Conservation (phyloP, 2,888 invertebrate genomes). For the Herminia tarsipennalis region DNA sequence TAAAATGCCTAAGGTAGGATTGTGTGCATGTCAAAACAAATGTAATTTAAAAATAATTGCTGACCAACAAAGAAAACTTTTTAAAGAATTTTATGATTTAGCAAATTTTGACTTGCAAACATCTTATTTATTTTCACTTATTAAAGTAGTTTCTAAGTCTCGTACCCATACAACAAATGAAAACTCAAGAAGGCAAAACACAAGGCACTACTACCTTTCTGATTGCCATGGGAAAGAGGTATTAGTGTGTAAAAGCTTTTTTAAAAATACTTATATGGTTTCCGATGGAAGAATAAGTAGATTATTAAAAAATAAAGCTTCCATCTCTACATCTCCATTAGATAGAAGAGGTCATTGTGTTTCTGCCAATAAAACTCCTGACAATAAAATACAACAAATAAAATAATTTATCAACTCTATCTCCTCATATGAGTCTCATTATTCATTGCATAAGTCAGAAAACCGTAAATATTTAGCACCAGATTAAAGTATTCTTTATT, state of each 20-base stretch:
- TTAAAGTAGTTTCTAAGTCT: slow-evolving; percentile 17
- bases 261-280: slow-evolving; percentile 22
- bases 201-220: slow-evolving; percentile 6
- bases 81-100: slow-evolving; percentile 15
- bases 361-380: slow-evolving; percentile 28
- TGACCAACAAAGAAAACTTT: slow-evolving; percentile 17
- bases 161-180: slow-evolving; percentile 13
- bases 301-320: not conserved
- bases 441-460: slow-evolving; percentile 21
- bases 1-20: slow-evolving; percentile 14
- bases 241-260: slow-evolving; percentile 3
- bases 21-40: slow-evolving; percentile 15
- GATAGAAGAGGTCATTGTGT: slow-evolving; percentile 29
- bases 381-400: slow-evolving; percentile 19
- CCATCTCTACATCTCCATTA: slow-evolving; percentile 8
- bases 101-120: slow-evolving; percentile 17
- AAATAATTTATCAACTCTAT: slow-evolving; percentile 29
- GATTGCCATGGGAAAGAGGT: not conserved
- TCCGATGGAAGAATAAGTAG: slow-evolving; percentile 20
- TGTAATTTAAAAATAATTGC: slow-evolving; percentile 14
- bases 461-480: slow-evolving; percentile 11
- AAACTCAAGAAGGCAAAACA: slow-evolving; percentile 16
- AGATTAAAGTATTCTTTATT: slow-evolving; percentile 14
- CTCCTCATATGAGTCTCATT: slow-evolving; percentile 28
- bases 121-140: slow-evolving; percentile 20